These are phyloP conservation scores for Psix sp. DNA, from an alignment of 1,140 invertebrate species.

Conservation along the genomic window DNA sequence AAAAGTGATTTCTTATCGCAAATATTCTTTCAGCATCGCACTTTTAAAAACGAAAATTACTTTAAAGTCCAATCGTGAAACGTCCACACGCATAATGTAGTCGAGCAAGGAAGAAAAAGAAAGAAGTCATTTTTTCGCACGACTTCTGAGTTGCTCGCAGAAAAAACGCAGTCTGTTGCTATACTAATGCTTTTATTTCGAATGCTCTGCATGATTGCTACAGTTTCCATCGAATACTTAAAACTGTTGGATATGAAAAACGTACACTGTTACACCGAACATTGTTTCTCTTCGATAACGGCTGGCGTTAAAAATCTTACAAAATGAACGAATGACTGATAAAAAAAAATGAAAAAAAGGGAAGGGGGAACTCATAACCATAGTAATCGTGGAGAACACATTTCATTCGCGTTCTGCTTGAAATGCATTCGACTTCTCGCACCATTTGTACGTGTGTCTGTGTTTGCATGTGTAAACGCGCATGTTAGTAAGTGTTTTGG, in stretches of 20 bases:
- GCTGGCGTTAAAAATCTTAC: no score
- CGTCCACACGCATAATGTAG: no score
- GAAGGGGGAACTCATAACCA: constrained; percentile 38
- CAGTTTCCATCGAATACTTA: constrained; percentile 59
- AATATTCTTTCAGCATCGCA: no score
- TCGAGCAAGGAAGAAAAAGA: no score
- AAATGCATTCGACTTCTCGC: constrained; percentile 54
- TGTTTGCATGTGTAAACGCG: neutral
- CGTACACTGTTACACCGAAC: constrained; percentile 60
- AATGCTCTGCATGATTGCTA: constrained; percentile 60
- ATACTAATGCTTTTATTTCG: constrained; percentile 60
- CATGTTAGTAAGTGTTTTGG: constrained; percentile 7
- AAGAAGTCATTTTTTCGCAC: no score
- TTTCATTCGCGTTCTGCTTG: constrained; percentile 32
- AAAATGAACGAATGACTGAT: no score
- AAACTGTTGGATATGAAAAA: constrained; percentile 58
- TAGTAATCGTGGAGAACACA: constrained; percentile 54
- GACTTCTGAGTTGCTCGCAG: no score
- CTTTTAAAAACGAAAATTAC: no score
- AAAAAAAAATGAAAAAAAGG: constrained; percentile 8
- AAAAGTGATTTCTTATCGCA: no score
- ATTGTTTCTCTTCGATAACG: constrained; percentile 23
- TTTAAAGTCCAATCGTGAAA: no score
- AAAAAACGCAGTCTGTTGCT: constrained; percentile 43
- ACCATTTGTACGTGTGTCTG: neutral